phyloP scores from a whole-genome alignment of 2,888 invertebrate species.

The Papilio gigon region DNA sequence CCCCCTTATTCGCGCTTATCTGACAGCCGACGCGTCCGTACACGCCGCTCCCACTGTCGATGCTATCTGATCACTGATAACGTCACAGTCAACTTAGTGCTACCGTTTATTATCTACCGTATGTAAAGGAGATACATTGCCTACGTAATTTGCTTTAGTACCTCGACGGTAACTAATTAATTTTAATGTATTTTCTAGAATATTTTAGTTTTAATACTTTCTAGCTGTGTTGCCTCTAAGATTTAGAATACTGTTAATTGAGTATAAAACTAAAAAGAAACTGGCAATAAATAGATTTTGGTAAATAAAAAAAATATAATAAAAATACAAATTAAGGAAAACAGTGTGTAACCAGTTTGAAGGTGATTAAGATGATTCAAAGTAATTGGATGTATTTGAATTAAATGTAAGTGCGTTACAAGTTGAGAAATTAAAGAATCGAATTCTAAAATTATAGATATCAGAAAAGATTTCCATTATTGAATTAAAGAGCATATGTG shows the following conservation, averaged over 20 bases:
- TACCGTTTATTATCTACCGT: constrained; percentile 33
- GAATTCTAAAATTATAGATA: not conserved
- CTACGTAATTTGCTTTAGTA: constrained; percentile 14
- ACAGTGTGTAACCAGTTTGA: too few relatives aligned
- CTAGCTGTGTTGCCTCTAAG: not conserved
- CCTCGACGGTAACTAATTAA: not conserved
- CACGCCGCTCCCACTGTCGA: constrained; percentile 31
- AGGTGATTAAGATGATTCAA: not conserved
- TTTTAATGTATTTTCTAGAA: not conserved
- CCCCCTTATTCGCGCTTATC: constrained; percentile 29
- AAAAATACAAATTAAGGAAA: too few relatives aligned
- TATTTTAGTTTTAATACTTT: not conserved
- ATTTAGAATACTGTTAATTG: too few relatives aligned
- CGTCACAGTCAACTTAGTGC: constrained; percentile 46
- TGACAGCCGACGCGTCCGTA: constrained; percentile 19
- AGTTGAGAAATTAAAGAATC: not conserved
- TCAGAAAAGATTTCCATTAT: constrained; percentile 41
- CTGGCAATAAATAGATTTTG: too few relatives aligned
- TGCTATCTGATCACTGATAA: constrained; percentile 47
- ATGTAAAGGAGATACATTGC: constrained; percentile 30
- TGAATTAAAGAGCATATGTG: constrained; percentile 52
- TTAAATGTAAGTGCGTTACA: not conserved
- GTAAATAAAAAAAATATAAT: too few relatives aligned
- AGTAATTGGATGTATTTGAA: not conserved
- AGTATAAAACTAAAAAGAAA: too few relatives aligned